phyloP scores from a whole-genome alignment of 64 coral and sea anemone genomes.

The Montipora cactus region DNA sequence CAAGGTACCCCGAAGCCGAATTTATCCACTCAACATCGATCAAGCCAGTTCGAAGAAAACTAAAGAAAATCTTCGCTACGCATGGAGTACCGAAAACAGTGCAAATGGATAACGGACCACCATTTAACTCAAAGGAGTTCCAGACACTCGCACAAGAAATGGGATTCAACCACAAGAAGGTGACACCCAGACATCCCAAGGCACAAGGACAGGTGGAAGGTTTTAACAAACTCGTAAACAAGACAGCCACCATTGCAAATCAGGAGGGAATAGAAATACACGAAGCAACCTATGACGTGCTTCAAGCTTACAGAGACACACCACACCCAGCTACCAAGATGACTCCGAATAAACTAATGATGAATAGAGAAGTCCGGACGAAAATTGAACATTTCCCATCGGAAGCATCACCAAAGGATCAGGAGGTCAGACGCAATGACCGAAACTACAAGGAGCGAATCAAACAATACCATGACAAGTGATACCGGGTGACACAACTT shows the following conservation, averaged over 20 bases:
- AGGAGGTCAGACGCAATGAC: background rate
- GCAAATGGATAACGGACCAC: conserved; percentile 65
- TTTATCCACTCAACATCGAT: conserved; percentile 47
- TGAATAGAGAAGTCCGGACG: conserved; percentile 62
- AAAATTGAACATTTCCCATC: conserved; percentile 74
- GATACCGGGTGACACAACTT: conserved; percentile 2
- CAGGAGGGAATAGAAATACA: conserved; percentile 45
- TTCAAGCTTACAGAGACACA: conserved; percentile 13
- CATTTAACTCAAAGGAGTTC: conserved; percentile 63
- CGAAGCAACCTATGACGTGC: conserved; percentile 45
- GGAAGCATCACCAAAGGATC: background rate
- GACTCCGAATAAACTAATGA: conserved; percentile 48
- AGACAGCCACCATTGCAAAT: conserved; percentile 50
- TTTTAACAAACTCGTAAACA: conserved; percentile 65
- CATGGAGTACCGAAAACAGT: conserved; percentile 58
- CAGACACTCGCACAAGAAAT: background rate
- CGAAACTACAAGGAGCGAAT: background rate
- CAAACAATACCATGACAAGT: conserved; percentile 72
- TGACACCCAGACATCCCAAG: conserved; percentile 61
- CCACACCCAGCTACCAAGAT: conserved; percentile 53
- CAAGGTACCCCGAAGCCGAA: conserved; percentile 45
- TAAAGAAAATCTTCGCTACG: conserved; percentile 58
- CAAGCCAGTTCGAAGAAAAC: conserved; percentile 28
- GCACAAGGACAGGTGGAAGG: conserved; percentile 73
- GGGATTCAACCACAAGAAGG: conserved; percentile 60